Evolutionary conservation across 2,888 invertebrate species (phyloP).

Genomic region (Acutogordius australiensis): DNA sequence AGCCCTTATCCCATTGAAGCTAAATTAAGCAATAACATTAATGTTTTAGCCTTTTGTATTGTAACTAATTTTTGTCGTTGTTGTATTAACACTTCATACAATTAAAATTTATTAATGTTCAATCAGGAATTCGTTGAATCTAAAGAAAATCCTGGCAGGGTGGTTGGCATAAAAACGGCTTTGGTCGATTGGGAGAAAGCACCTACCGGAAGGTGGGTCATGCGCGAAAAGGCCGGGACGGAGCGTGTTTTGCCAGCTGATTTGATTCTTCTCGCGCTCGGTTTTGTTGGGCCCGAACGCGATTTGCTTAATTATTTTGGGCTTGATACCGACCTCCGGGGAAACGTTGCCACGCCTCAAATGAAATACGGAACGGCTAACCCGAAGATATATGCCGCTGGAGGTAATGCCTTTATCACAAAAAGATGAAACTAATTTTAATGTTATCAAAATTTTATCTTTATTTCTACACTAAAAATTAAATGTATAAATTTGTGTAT

Average conservation of each 20-base stretch:
- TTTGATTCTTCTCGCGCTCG: conserved; percentile 81
- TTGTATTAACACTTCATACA: no score
- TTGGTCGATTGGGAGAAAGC: conserved; percentile 76
- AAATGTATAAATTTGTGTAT: no score
- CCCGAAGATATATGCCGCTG: conserved; percentile 66
- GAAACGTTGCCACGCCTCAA: conserved; percentile 53
- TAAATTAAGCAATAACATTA: no score
- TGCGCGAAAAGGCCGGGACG: conserved; percentile 51
- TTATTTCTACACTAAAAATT: no score
- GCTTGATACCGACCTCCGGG: conserved; percentile 55
- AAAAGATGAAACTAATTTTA: no score
- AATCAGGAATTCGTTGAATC: conserved; percentile 49
- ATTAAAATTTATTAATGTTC: not conserved
- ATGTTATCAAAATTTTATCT: no score
- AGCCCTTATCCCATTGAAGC: no score
- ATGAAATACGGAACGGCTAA: conserved; percentile 48
- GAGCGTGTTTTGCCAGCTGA: conserved; percentile 47
- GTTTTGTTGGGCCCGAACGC: conserved; percentile 79
- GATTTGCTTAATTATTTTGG: conserved; percentile 47
- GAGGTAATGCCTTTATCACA: no score
- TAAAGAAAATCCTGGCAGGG: conserved; percentile 47
- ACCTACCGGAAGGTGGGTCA: conserved; percentile 57
- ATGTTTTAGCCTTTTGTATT: no score
- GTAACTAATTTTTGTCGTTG: no score
- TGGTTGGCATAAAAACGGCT: conserved; percentile 62